These are phyloP conservation scores for Myiopsitta monachus DNA, from an alignment of 2,113 vertebrate genomes.

Conservation along the genomic window DNA sequence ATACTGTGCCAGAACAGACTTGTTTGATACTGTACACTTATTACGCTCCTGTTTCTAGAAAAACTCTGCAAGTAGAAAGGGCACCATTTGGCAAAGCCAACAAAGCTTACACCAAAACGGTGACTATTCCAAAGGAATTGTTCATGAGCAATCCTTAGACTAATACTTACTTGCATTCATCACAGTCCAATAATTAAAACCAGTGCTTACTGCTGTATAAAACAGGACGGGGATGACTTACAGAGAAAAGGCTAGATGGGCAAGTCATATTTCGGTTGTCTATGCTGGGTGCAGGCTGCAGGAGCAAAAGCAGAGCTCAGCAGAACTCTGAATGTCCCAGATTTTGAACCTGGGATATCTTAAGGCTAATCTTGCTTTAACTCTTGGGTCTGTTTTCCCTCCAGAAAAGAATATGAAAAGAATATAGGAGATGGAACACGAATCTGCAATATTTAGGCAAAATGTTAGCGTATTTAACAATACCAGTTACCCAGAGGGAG, in stretches of 20 bases:
- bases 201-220: background rate
- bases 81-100: constrained; percentile 15
- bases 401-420: background rate
- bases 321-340: background rate
- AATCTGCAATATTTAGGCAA: background rate
- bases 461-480: background rate
- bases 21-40: constrained; percentile 1
- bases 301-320: background rate
- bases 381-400: background rate
- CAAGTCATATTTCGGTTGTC: background rate
- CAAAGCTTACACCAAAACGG: background rate
- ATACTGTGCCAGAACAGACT: constrained; percentile 46
- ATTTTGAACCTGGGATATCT: background rate
- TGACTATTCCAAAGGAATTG: background rate
- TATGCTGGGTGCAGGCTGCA: background rate
- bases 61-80: constrained; percentile 9
- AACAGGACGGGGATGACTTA: background rate
- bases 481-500: background rate
- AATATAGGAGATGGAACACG: fast-evolving
- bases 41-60: background rate
- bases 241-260: background rate
- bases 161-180: constrained; percentile 32
- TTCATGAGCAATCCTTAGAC: background rate
- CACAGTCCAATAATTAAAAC: constrained; percentile 39
- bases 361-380: background rate